Base-by-base conservation (phyloP, 2,888 invertebrate species). In the Osedax fenrisi region DNA sequence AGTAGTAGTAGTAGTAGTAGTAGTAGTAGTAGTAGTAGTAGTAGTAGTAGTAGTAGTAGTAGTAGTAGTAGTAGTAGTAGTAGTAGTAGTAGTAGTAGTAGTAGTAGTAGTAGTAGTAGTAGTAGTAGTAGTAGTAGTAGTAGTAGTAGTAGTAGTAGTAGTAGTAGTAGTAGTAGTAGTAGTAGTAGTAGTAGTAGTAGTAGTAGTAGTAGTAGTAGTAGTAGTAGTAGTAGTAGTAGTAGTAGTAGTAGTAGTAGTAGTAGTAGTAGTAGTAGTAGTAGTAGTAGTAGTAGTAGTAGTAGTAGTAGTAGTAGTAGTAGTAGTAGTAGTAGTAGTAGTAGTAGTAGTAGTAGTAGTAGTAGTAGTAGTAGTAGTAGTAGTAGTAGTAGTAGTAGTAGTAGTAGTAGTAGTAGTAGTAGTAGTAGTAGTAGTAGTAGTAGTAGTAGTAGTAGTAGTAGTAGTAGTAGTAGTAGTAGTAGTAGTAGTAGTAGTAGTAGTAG, bases 51-150 rank as follows among this genome's bases (percentile, higher is more conserved):
- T n/a, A 17, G 17, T 13, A 56, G 56, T 56, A 56, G 56, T 56
- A 56, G 56, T 56, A 56, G 56, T 56, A 56, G 56, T 56, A 56
- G 56, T 56, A 56, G 56, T 56, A 56, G 56, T 56, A 56, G 56
- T 56, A 56, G 56, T 56, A 56, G 56, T 17, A 56, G 56, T 56
- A 56, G 17, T 56, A 56, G 56, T 56, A 56, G 56, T 56, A 56
- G 56, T 13, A 56, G 56, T 56, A 56, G 56, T 13, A 56, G 56
- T 56, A 56, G 56, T 13, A 56, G 56, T 56, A 56, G 56, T 13
- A 56, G 56, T 56, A 56, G 56, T 13, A 56, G 56, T 56, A 56
- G 56, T 13, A 56, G 56, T 56, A 56, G 56, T 13, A 56, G 56
- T 56, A 56, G 56, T 13, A 56, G 17, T 56, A 56, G 56, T 56